Base-by-base conservation (phyloP, 2,113 vertebrate species). In the Sula dactylatra region DNA sequence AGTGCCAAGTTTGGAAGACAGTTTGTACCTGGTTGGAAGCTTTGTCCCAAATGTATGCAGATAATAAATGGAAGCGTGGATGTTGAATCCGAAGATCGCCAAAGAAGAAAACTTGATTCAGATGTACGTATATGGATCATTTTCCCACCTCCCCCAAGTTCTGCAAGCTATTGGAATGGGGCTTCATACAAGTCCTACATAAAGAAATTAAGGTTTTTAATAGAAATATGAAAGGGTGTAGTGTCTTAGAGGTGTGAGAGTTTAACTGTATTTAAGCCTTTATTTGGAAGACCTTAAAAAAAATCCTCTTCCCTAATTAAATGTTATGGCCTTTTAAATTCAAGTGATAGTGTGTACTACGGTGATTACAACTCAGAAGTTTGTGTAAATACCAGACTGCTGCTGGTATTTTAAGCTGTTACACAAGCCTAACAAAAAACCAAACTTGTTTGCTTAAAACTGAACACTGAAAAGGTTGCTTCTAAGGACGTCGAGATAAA, bases 11-110 rank as follows among this genome's bases (percentile, higher is more conserved):
- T 98, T 88, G 97, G 98, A 83, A 97, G 98, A 44, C 98, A 98
- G 69, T 98, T 98, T 85, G 98, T 98, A 44, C 98, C 98, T 93
- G 98, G 98, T 47, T 98, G 98, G 98, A 98, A 98, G 42, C 98
- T 98, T 74, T 98, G 98, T 94, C 97, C 97, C 89, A 98, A 98
- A 24, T 98, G 98, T 38, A 98, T 98, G 88, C 98, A 98, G 94
- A 98, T 98, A 84, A 98, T 98, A 80, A 98, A 98, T 12, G 98
- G 98, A 88, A 98, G 96, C 10, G 96, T 98, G 87, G 98, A 98
- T 74, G 86, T 98, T 82, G 98, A 98, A 61, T 65, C 98, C 4
- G 98, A 98, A 88, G 98, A 98, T 49, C 96, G 97, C 14, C 98
- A 98, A 32, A 98, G 77, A 86, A 97, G 97, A 78, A 98, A 97